Percentiles rank a stretch among this genome's conserved stretches.
Evolutionary conservation across 2,113 vertebrate genomes (phyloP).

Genomic region (Cichladusa arquata): DNA sequence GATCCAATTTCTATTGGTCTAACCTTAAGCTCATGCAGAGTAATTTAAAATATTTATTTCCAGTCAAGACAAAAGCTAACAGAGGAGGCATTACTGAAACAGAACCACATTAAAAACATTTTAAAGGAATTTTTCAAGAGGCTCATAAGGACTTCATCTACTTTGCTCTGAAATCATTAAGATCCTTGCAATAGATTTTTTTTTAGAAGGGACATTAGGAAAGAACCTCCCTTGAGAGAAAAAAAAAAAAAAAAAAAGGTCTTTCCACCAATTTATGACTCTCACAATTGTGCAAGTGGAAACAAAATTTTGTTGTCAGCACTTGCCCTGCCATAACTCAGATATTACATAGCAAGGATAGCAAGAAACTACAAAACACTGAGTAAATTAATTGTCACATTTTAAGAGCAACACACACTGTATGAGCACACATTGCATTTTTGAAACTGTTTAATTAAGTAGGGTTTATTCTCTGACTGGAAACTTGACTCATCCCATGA

Average conservation of each 20-base stretch:
- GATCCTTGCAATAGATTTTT: background rate
- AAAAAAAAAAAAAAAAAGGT: background rate
- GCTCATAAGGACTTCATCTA: background rate
- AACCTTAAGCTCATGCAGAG: background rate
- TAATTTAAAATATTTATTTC: background rate
- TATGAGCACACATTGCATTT: background rate
- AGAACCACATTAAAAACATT: background rate
- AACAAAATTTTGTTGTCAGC: constrained; percentile 28
- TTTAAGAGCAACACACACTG: background rate
- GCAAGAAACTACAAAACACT: background rate
- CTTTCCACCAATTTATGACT: background rate
- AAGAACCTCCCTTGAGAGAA: background rate
- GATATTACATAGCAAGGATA: background rate
- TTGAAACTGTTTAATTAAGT: background rate
- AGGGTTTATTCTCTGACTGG: background rate
- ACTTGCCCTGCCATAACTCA: background rate
- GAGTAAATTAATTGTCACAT: background rate
- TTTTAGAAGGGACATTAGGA: background rate
- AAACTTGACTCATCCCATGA: background rate
- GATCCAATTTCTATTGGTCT: background rate
- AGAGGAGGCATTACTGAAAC: background rate
- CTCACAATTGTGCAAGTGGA: background rate
- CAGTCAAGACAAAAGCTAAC: background rate
- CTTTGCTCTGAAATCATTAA: constrained; percentile 7
- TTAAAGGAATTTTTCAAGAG: background rate